Conservation (phyloP, 2,113 vertebrate species). For the Brachyistius frenatus region DNA sequence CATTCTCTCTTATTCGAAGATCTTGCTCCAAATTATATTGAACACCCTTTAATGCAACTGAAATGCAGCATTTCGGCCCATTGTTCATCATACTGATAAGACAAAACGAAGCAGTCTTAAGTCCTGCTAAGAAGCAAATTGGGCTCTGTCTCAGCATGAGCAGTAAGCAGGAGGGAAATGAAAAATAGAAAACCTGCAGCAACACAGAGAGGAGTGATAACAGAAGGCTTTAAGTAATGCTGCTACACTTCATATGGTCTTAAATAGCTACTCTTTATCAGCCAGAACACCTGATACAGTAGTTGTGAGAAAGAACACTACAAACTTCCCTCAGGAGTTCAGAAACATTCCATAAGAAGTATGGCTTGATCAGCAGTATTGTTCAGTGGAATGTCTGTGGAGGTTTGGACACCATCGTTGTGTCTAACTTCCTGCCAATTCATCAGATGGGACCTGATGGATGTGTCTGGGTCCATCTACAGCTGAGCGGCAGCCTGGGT, state of each 20-base stretch:
- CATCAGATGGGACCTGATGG: constrained; percentile 16
- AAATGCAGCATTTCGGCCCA: neutral
- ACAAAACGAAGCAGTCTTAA: constrained; percentile 6
- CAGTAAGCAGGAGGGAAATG: neutral
- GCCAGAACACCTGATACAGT: neutral
- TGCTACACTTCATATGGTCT: neutral
- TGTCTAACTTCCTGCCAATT: neutral
- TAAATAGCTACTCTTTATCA: constrained; percentile 16
- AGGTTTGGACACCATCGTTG: neutral
- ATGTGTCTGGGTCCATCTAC: constrained; percentile 11
- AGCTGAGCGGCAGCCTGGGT: neutral
- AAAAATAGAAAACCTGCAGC: constrained; percentile 2
- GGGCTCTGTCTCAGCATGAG: constrained; percentile 13
- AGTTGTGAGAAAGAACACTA: constrained; percentile 1
- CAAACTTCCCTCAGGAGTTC: neutral
- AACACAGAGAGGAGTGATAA: constrained; percentile 1
- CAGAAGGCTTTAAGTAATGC: neutral
- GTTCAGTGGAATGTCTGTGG: neutral
- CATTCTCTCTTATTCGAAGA: neutral
- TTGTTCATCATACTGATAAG: constrained; percentile 1
- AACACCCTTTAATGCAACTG: neutral
- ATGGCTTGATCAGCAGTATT: constrained; percentile 6
- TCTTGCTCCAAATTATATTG: neutral
- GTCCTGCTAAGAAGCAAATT: constrained; percentile 28
- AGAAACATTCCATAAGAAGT: neutral